These are phyloP conservation scores for Priocnemis perturbator DNA, from an alignment of 2,888 invertebrate species.

Conservation along the genomic window DNA sequence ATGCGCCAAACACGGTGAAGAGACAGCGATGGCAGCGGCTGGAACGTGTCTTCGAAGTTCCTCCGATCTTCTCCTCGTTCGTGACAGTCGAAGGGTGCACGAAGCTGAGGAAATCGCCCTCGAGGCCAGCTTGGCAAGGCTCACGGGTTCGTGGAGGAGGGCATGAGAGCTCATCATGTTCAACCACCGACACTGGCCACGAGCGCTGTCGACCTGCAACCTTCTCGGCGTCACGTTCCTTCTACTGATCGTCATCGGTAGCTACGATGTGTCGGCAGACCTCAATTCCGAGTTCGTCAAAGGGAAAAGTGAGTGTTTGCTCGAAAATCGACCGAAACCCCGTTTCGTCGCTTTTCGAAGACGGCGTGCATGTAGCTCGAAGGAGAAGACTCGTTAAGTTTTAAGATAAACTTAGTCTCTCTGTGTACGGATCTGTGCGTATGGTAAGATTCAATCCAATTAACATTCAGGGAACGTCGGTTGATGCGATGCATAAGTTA, in stretches of 20 bases:
- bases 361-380: background rate
- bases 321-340: too few species aligned
- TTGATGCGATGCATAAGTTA: background rate
- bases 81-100: constrained; percentile 47
- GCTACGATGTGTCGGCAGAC: constrained; percentile 66
- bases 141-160: constrained; percentile 66
- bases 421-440: too few species aligned
- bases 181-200: constrained; percentile 68
- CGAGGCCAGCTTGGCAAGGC: constrained; percentile 59
- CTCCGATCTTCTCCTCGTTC: constrained; percentile 47
- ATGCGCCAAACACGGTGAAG: constrained; percentile 61
- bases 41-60: constrained; percentile 46
- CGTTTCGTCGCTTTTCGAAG: background rate
- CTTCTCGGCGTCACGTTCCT: constrained; percentile 58
- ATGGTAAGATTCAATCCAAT: too few species aligned
- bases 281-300: constrained; percentile 83
- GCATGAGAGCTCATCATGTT: constrained; percentile 74
- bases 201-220: constrained; percentile 66
- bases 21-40: constrained; percentile 62
- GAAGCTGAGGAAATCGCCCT: constrained; percentile 47
- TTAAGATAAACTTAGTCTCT: too few species aligned
- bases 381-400: too few species aligned
- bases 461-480: background rate
- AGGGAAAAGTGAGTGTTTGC: constrained; percentile 84
- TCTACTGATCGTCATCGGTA: constrained; percentile 60